These are phyloP conservation scores for Brachystomella parvula DNA, from an alignment of 1,140 invertebrate genomes.

Conservation along the genomic window DNA sequence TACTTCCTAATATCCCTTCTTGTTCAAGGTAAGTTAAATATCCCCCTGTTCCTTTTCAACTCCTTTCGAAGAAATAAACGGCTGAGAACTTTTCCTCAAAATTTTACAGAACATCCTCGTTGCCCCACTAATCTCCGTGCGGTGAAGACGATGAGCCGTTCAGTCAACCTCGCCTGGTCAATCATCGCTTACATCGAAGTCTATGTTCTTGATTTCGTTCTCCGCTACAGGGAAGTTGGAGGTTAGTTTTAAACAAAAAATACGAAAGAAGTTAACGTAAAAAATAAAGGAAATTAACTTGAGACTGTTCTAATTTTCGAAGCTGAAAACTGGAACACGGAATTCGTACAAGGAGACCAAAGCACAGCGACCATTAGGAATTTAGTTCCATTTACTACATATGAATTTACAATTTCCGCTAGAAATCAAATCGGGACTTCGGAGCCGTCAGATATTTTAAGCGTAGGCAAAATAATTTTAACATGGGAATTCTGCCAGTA, in stretches of 20 bases:
- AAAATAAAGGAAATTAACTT: too few species aligned
- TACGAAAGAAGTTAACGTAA: too few species aligned
- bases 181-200: not conserved
- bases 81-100: too few species aligned
- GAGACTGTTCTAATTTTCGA: too few species aligned
- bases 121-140: not conserved
- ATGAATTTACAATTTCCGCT: not conserved
- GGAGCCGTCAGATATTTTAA: not conserved
- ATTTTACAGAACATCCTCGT: not conserved
- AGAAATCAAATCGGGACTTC: constrained; percentile 1
- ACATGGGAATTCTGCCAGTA: too few species aligned
- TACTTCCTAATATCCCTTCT: constrained; percentile 39
- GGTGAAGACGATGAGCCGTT: not conserved
- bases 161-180: not conserved
- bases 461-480: not conserved
- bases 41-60: too few species aligned
- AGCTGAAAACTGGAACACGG: not conserved
- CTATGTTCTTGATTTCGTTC: not conserved
- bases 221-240: not conserved
- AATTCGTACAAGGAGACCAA: not conserved
- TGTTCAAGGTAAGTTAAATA: constrained; percentile 39
- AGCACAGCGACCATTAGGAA: not conserved
- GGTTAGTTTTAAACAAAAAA: too few species aligned
- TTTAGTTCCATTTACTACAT: not conserved
- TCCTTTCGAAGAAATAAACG: too few species aligned